Base-by-base conservation (phyloP, 1,140 invertebrate genomes). In the Archivesica marissinica region DNA sequence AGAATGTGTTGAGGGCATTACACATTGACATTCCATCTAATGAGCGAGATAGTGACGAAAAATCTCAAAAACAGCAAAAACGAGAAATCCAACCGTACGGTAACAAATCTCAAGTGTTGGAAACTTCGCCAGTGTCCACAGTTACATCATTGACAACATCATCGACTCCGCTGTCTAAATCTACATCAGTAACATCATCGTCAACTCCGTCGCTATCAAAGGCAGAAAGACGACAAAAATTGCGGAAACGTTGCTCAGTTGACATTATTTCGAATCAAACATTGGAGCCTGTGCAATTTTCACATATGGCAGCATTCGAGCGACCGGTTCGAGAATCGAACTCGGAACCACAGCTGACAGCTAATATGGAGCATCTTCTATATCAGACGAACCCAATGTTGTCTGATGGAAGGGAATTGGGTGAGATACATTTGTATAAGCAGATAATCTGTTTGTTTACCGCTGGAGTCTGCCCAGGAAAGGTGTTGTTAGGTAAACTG, bases 231-330 rank as follows among this genome's bases (percentile, higher is more conserved):
- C 59, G 74, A 20, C 78, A 83, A 33, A 88, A 87, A 38, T 87
- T 93, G 1, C 90, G 78, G 61, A 93, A 93, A 70, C 85, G 92
- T 25, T 91, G 90, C 47, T 93, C 92, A 7, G 88, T 93, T 30
- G 92, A 93, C 68, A 74, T 92, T 15, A 84, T 92, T 52, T 90
- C 92, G 13, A 68, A 81, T 28, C 76, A 88, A 54, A 75, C 68
- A 15, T 52, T 85, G 4, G 82, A 85, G 39, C 82, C 82, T 28
- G 75, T 78, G 11, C 74, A 78, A 77, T 85, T 77, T 38, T 85
- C 82, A 33, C 54, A 74, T 20, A 76, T 44, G 6, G 64, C 44
- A 9, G 86, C 82, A 30, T 83, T 76, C 66, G 77, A 87, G 33
- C 78, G 87, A 81, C 88, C 89, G 61, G 82, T 90, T 39, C 79